A percentile compares a stretch with the other conserved stretches of the same genome.
Conservation (phyloP, 2,797 vertebrate species). For the Adrianichthys oophorus region DNA sequence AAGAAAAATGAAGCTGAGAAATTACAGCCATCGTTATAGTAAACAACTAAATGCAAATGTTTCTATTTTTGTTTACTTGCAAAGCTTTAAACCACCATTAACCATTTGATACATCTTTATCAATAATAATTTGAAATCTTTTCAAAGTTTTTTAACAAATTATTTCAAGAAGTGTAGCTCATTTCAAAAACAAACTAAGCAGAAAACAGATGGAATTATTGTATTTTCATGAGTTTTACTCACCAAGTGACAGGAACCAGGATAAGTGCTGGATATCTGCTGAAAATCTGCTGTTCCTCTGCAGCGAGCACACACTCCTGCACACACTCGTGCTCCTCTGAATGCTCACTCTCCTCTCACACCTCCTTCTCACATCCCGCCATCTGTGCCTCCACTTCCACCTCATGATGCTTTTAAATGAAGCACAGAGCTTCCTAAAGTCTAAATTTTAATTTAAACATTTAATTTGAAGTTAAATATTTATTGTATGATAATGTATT, state of each 20-base stretch:
- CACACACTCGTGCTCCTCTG: not conserved
- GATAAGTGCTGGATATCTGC: not conserved
- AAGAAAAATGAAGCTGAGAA: too few relatives aligned
- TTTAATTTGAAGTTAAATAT: too few relatives aligned
- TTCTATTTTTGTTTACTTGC: too few relatives aligned
- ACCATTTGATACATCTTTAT: too few relatives aligned
- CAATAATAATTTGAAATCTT: too few relatives aligned
- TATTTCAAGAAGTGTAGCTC: not conserved
- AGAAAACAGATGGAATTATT: not conserved
- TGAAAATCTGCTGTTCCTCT: constrained; percentile 6
- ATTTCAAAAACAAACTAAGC: not conserved
- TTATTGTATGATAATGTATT: too few relatives aligned
- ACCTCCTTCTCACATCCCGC: not conserved
- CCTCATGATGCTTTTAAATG: not conserved
- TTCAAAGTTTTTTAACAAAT: not conserved
- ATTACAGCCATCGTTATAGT: too few relatives aligned
- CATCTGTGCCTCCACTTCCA: not conserved
- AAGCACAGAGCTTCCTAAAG: not conserved
- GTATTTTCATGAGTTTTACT: constrained; percentile 20
- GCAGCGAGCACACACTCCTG: not conserved
- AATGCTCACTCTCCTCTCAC: constrained; percentile 1
- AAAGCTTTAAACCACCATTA: too few relatives aligned
- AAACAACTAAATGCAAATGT: too few relatives aligned
- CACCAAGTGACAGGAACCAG: constrained; percentile 30
- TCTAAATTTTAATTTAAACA: too few relatives aligned